phyloP scores from a whole-genome alignment of 2,113 vertebrate genomes.

The Rostratula benghalensis region DNA sequence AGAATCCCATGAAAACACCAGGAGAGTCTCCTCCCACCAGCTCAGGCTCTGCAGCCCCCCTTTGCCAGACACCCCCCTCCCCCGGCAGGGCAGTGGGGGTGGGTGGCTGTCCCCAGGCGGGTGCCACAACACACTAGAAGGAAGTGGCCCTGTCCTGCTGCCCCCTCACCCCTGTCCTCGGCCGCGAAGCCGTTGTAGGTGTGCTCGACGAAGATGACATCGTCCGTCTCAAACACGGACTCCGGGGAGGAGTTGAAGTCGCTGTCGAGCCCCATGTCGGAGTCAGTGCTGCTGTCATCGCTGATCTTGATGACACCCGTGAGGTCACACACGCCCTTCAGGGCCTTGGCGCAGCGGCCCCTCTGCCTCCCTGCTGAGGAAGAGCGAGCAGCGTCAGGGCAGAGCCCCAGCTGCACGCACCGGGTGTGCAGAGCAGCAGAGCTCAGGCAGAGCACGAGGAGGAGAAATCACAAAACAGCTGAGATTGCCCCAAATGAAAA shows the following conservation, averaged over 20 bases:
- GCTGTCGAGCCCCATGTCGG: slow-evolving; percentile 87
- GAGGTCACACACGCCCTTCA: slow-evolving; percentile 73
- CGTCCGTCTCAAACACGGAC: slow-evolving; percentile 88
- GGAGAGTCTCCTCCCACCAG: background rate
- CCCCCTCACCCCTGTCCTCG: slow-evolving; percentile 65
- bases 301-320: slow-evolving; percentile 87
- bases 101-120: background rate
- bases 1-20: background rate
- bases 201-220: slow-evolving; percentile 87
- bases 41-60: background rate
- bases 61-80: background rate
- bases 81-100: background rate
- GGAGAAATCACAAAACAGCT: background rate
- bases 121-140: rapidly evolving
- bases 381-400: rapidly evolving
- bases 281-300: slow-evolving; percentile 92
- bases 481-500: background rate
- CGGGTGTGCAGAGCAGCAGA: background rate
- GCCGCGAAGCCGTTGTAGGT: slow-evolving; percentile 41
- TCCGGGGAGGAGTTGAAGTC: slow-evolving; percentile 96
- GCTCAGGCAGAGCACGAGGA: background rate
- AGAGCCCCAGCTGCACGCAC: rapidly evolving
- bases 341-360: slow-evolving; percentile 80
- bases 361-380: slow-evolving; percentile 78
- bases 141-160: rapidly evolving